Percentiles rank a stretch among this genome's conserved stretches.
These are phyloP conservation scores for Amia ocellicauda DNA, from an alignment of 2,113 vertebrate genomes.

Conservation along the genomic window DNA sequence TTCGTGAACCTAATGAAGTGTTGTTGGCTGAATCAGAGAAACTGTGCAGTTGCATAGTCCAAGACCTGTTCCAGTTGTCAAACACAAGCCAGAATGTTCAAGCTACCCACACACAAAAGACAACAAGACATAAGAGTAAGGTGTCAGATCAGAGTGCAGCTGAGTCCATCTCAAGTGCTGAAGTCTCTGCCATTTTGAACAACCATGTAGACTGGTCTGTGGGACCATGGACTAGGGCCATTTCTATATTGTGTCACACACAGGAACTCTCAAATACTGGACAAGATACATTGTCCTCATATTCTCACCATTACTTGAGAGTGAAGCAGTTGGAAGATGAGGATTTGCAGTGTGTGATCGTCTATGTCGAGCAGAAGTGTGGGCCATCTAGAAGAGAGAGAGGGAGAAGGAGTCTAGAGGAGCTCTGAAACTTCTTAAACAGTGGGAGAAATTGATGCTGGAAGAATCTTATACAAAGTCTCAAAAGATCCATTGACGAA, in stretches of 20 bases:
- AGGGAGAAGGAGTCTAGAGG: not conserved
- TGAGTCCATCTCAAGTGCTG: not conserved
- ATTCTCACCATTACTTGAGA: slow-evolving; percentile 1
- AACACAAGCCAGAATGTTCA: no score
- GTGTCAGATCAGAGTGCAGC: no score
- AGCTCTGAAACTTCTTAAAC: slow-evolving; percentile 15
- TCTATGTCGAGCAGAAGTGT: not conserved
- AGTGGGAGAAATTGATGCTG: slow-evolving; percentile 20
- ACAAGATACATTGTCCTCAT: not conserved
- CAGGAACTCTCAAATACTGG: no score
- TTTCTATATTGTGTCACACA: no score
- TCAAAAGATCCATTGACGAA: not conserved
- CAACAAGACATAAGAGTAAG: no score
- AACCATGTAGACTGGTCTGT: not conserved
- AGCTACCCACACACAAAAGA: no score
- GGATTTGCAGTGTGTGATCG: slow-evolving; percentile 14
- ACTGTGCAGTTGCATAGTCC: no score
- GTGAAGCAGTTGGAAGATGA: slow-evolving; percentile 14
- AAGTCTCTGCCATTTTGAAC: not conserved
- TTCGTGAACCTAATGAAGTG: not conserved
- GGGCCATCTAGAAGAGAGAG: slow-evolving; percentile 24
- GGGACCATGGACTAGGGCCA: no score
- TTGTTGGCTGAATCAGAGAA: not conserved
- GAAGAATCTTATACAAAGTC: slow-evolving; percentile 16
- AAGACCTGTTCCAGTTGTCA: no score